Evolutionary conservation across 2,113 vertebrate genomes (phyloP), one percentile per base, ranked within the genome.

Genomic region (Alouatta palliata): DNA sequence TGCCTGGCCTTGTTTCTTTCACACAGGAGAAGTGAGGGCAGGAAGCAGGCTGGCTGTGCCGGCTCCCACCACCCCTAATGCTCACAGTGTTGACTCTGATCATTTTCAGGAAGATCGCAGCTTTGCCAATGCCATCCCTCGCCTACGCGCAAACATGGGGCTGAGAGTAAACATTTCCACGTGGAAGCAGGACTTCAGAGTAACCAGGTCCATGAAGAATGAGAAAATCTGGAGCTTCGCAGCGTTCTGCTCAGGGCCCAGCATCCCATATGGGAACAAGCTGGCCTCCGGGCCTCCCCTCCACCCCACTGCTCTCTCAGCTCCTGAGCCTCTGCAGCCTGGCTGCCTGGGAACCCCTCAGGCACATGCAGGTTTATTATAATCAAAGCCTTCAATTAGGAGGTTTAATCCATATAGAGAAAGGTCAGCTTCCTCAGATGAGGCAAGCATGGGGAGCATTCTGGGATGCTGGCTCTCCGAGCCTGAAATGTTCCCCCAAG

Each of bases 191-290:
- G 40, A 80, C 85, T 37, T 35, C 5, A 5, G 35, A 37, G 32
- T 35, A 21, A 25, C 6, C 0, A 58, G 11, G 35, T 87, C 25
- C 4, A 56, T 0, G 54, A 56, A 21, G 6, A 56, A 56, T 56
- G 54, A 56, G 54, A 56, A 56, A 56, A 56, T 56, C 20, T 0
- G 20, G 54, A 56, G 54, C 54, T 56, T 56, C 54, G 20, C 54
- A 56, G 54, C 54, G 23, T 56, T 23, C 54, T 56, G 1, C 3
- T 35, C 5, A 1, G 3, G 32, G 19, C 32, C 32, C 30, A 49
- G 40, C 43, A 35, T 40, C 54, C 27, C n/a, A 32, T 3, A 9
- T 37, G 32, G 30, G 25, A 40, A 27, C 13, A 37, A 13, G 10
- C 12, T 4, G 35, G 3, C 30, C 56, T 40, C 32, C 0, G 23